These are phyloP conservation scores for Empis livida DNA, from an alignment of 2,888 invertebrate genomes.

Conservation along the genomic window DNA sequence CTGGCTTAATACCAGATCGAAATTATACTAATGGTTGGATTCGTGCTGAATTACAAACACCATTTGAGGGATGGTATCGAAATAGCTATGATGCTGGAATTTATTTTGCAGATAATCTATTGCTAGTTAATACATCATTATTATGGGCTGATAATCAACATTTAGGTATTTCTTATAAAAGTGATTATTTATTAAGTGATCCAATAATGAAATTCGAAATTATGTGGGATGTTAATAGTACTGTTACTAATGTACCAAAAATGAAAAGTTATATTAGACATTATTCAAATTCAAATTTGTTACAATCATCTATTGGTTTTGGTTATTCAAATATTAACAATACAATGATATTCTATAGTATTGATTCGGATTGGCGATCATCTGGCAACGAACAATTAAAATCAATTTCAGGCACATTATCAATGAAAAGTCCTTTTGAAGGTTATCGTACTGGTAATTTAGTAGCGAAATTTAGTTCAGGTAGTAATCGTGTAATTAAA, in stretches of 20 bases:
- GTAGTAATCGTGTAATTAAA: constrained; percentile 48
- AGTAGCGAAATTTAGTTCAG: constrained; percentile 50
- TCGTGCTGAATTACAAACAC: constrained; percentile 40
- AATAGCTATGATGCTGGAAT: constrained; percentile 40
- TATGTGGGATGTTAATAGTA: constrained; percentile 42
- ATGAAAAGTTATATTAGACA: constrained; percentile 44
- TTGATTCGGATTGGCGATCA: constrained; percentile 58
- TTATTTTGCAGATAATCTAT: constrained; percentile 37
- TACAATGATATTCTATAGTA: constrained; percentile 43
- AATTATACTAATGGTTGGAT: constrained; percentile 35
- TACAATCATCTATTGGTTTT: constrained; percentile 40
- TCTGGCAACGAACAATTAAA: constrained; percentile 41
- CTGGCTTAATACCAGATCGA: constrained; percentile 28
- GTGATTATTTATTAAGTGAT: constrained; percentile 37
- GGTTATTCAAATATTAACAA: constrained; percentile 34
- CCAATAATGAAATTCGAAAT: constrained; percentile 38
- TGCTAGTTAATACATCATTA: constrained; percentile 41
- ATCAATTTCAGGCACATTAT: constrained; percentile 46
- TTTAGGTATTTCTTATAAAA: constrained; percentile 41
- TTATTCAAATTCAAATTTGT: constrained; percentile 37
- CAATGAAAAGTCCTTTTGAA: constrained; percentile 48
- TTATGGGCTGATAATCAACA: constrained; percentile 48
- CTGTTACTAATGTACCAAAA: constrained; percentile 44
- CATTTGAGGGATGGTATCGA: constrained; percentile 44
- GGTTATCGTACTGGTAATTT: constrained; percentile 56